Base-by-base conservation (phyloP, 2,113 vertebrate species). In the Ramphastos sulfuratus region DNA sequence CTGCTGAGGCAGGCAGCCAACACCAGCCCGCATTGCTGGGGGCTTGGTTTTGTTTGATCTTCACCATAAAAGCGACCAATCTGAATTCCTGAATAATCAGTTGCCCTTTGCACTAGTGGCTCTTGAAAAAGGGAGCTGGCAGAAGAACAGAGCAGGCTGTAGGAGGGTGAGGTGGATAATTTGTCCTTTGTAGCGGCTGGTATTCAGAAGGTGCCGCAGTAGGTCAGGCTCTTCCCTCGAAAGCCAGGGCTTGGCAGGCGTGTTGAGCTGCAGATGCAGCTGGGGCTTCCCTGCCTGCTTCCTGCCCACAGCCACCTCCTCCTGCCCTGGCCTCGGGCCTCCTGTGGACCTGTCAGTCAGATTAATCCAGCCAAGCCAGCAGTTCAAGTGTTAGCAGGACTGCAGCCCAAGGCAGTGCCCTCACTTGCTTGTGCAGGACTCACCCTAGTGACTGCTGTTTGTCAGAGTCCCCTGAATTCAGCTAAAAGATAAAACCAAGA, bases 31-130 rank as follows among this genome's bases (percentile, higher is more conserved):
- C 59, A 2, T 66, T 84, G 92, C 81, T 90, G 86, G 83, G 65
- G 73, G 60, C 63, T 84, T 95, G 89, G 8, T 56, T 91, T 75
- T 48, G 54, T 95, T 95, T 95, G 93, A 96, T 93, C 87, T 94
- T 59, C 33, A 65, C 82, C 79, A 94, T 86, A 75, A 94, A 95
- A 95, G 90, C 54, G 52, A 85, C 80, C 75, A 65, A 75, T 78
- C 69, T 70, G 93, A 85, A 94, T 94, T 95, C 87, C 89, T 86
- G 91, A 72, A 78, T 81, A 93, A 92, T 60, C 69, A 90, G 63
- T 23, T 94, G 93, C 91, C 87, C 93, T 95, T 95, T 94, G 91
- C 85, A 7, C 82, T 14, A 90, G 91, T 65, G 61, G 61, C 82
- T 91, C 82, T 77, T 83, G 82, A 88, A 85, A 85, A 78, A 83